phyloP scores from a whole-genome alignment of 2,797 vertebrate species.

The Sarcoramphus papa region DNA sequence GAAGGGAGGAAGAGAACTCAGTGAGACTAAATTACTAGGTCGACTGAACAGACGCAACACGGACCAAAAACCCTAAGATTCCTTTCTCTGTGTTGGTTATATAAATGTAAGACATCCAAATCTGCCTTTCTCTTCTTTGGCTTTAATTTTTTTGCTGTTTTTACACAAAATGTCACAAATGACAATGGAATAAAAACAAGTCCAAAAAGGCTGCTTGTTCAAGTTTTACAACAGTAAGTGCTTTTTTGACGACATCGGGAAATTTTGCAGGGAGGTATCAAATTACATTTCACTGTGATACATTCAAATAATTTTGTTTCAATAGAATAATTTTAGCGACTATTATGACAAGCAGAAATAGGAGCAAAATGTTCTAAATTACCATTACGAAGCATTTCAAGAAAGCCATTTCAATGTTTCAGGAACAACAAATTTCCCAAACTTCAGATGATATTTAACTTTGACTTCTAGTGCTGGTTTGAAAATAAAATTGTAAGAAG shows the following conservation, averaged over 20 bases:
- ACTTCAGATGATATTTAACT: not conserved
- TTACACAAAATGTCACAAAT: not conserved
- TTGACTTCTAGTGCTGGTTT: not conserved
- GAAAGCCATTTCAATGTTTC: not conserved
- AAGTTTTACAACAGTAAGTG: not conserved
- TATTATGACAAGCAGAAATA: constrained; percentile 21
- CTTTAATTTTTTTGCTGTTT: not conserved
- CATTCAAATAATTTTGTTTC: not conserved
- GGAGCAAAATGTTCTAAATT: constrained; percentile 18
- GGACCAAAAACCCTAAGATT: not conserved
- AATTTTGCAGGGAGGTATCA: not conserved
- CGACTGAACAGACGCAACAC: not conserved
- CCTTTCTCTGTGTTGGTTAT: not conserved
- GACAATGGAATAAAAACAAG: not conserved
- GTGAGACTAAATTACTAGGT: not conserved
- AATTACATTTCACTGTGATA: constrained; percentile 3
- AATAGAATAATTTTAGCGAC: constrained; percentile 28
- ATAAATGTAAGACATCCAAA: not conserved
- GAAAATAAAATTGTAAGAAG: not conserved
- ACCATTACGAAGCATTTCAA: not conserved
- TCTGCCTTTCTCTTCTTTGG: not conserved
- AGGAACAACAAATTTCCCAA: not conserved
- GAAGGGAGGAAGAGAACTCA: not conserved
- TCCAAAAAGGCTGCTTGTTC: not conserved
- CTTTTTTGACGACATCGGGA: not conserved